Evolutionary conservation across 2,113 vertebrate genomes (phyloP).

Genomic region (Scartelaos histophorus): DNA sequence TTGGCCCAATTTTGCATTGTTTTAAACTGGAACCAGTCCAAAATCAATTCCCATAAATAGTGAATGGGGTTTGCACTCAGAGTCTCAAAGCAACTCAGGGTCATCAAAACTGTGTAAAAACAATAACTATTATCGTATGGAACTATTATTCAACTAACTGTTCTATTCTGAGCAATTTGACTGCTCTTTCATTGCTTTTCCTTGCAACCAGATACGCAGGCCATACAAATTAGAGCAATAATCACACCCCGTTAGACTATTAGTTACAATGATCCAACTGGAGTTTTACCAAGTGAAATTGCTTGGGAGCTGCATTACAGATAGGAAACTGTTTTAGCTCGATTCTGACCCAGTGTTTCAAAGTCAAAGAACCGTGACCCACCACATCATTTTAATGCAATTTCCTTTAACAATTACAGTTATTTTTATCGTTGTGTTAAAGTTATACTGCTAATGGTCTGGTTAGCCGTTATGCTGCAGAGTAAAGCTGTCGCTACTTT

Average conservation of each 20-base stretch:
- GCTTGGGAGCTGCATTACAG: background rate
- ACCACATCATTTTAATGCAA: too few relatives aligned
- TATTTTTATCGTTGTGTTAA: too few relatives aligned
- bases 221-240: background rate
- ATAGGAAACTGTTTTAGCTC: background rate
- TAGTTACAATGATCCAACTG: background rate
- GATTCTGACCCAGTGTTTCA: background rate
- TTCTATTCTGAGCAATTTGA: background rate
- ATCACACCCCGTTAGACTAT: background rate
- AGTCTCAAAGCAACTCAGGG: background rate
- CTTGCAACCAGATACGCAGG: background rate
- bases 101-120: background rate
- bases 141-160: background rate
- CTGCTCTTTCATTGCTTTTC: background rate
- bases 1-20: slow-evolving; percentile 8
- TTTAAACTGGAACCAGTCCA: slow-evolving; percentile 1
- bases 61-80: background rate
- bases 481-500: background rate
- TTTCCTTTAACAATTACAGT: too few relatives aligned
- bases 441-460: too few relatives aligned
- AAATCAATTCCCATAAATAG: slow-evolving; percentile 8
- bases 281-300: background rate
- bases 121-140: background rate
- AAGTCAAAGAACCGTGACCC: background rate
- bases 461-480: too few relatives aligned